Conservation (phyloP, 2,797 vertebrate genomes). For the Takifugu ocellatus region DNA sequence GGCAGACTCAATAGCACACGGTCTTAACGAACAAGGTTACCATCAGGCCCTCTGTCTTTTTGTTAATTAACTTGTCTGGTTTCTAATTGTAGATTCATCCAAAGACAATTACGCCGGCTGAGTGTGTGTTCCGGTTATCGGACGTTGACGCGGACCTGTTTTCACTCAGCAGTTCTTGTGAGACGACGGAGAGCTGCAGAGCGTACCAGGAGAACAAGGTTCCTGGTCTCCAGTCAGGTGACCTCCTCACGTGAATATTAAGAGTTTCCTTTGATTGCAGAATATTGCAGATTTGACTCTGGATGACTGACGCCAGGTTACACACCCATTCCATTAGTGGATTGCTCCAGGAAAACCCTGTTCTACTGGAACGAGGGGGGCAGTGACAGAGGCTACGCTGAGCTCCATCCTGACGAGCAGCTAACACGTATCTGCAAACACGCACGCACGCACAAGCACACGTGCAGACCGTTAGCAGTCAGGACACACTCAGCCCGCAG, state of each 20-base stretch:
- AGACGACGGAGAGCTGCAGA: not conserved
- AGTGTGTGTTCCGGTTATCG: slow-evolving; percentile 33
- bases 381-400: not conserved
- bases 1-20: slow-evolving; percentile 30
- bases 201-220: too few species aligned
- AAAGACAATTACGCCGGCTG: slow-evolving; percentile 26
- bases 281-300: too few species aligned
- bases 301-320: too few species aligned
- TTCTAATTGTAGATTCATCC: slow-evolving; percentile 35
- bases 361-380: slow-evolving; percentile 4
- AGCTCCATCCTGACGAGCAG: slow-evolving; percentile 12
- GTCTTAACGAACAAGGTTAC: slow-evolving; percentile 34
- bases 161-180: not conserved
- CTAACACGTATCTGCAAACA: slow-evolving; percentile 5
- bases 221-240: too few species aligned
- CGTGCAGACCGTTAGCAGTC: slow-evolving; percentile 45
- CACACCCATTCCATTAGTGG: slow-evolving; percentile 16
- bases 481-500: slow-evolving; percentile 21
- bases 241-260: too few species aligned
- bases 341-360: slow-evolving; percentile 11
- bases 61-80: slow-evolving; percentile 45
- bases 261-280: too few species aligned
- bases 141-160: slow-evolving; percentile 9
- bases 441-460: too few species aligned
- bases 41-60: slow-evolving; percentile 30